Evolutionary conservation across 30 jellyfish, hydroid and myxozoan species (phyloP), one percentile per base, ranked within the genome.

Genomic region (Clytia hemisphaerica): DNA sequence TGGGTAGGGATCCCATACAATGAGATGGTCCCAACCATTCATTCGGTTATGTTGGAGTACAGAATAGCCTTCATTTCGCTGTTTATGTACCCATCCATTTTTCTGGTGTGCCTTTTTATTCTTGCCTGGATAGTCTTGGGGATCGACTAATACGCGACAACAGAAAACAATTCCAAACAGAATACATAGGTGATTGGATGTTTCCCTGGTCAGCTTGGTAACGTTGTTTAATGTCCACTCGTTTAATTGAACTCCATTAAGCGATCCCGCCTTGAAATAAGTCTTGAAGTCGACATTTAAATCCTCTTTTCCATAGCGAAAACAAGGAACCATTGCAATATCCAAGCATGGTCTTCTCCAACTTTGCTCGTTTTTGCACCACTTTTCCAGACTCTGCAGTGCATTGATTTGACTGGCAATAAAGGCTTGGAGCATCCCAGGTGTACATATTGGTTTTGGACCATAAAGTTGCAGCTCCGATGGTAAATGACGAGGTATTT

Each of bases 211-310:
- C 59, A 60, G 19, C 26, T 60, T 60, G 6, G 29, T 27, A 1
- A 60, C 34, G 73, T 60, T 60, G 12, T 60, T 60, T 27, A 60
- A 2, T 10, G 73, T 60, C 73, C 73, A 60, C 21, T 60, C 59
- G 14, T 51, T 27, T 28, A 60, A 47, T 60, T 60, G 73, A 16
- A 37, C 34, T 28, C 73, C 73, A 60, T 60, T 60, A 1, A 60
- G 47, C 14, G 60, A 27, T 60, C 53, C 44, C 14, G 49, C 61
- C 19, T 60, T 60, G 25, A 28, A 27, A 22, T 28, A 60, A 1
- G 10, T 7, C 3, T 60, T 48, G 21, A n/a, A 16, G 21, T 60
- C 61, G 0, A 12, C 2, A 27, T 4, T 7, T 33, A 60, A 60
- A 1, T 12, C 25, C 7, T 12, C 53, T 12, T 60, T 9, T 3